Evolutionary conservation across 2,888 invertebrate genomes (phyloP).

Genomic region (Heliconius erato): DNA sequence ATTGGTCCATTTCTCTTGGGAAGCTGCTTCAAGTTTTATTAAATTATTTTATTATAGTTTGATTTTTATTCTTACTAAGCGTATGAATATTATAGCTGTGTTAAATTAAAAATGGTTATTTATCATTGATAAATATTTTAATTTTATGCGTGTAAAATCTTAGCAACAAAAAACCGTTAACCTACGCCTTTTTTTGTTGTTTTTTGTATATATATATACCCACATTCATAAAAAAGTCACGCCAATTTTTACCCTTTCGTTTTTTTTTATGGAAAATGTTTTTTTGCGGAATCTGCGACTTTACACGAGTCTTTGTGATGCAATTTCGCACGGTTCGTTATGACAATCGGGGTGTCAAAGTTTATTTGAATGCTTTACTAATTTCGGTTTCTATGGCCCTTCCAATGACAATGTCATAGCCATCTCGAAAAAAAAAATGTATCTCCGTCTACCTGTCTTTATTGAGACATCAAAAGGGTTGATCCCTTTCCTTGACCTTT

Average conservation of each 20-base stretch:
- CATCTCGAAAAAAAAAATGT: conserved; percentile 71
- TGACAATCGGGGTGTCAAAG: conserved; percentile 68
- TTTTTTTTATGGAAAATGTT: conserved; percentile 59
- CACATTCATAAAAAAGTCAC: conserved; percentile 44
- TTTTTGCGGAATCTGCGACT: conserved; percentile 53
- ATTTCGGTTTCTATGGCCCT: conserved; percentile 81
- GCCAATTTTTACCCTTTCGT: conserved; percentile 62
- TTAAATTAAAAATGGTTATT: neutral
- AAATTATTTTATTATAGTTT: conserved; percentile 29
- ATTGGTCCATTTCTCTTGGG: conserved; percentile 53
- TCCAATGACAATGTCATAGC: conserved; percentile 64
- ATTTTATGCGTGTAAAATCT: conserved; percentile 17
- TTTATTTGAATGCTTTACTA: conserved; percentile 79
- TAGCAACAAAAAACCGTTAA: conserved; percentile 48
- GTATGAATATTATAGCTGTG: neutral
- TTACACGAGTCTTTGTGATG: conserved; percentile 62
- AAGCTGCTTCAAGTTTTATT: conserved; percentile 38
- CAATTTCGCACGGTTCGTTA: conserved; percentile 84
- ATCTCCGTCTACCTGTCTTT: conserved; percentile 69
- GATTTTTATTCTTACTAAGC: conserved; percentile 14
- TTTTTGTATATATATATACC: conserved; percentile 12
- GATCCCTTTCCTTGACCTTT: conserved; percentile 77
- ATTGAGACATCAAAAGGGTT: conserved; percentile 71
- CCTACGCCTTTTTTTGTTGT: conserved; percentile 25
- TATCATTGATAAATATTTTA: conserved; percentile 6